Conservation (phyloP, 2,113 vertebrate species). For the Pseudopipra pipra region DNA sequence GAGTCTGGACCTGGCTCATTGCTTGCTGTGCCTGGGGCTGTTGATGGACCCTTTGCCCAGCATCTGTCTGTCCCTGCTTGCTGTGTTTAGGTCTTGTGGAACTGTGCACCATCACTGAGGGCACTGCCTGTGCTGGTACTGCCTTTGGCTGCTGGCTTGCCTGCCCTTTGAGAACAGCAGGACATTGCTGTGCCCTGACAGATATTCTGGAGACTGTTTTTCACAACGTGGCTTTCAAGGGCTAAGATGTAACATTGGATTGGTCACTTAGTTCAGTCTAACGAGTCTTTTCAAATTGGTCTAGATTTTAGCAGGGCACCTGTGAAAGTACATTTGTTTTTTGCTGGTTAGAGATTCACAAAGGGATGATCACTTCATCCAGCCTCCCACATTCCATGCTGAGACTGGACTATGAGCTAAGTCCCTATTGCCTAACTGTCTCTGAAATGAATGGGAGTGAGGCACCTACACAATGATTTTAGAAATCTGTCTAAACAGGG, state of each 20-base stretch:
- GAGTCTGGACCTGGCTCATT: background rate
- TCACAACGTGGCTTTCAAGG: background rate
- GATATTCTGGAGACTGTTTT: background rate
- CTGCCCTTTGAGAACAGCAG: background rate
- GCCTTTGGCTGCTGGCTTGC: background rate
- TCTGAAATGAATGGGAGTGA: background rate
- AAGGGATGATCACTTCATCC: background rate
- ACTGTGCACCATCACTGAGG: background rate
- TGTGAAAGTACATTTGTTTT: background rate
- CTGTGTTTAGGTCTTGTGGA: background rate
- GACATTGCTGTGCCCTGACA: background rate
- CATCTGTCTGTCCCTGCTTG: background rate
- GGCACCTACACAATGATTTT: background rate
- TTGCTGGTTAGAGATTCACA: background rate
- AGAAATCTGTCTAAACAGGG: conserved; percentile 4
- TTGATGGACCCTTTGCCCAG: background rate
- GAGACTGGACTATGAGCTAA: background rate
- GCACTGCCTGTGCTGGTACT: background rate
- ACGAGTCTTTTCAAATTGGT: background rate
- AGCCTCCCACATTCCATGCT: background rate
- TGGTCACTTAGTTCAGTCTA: background rate
- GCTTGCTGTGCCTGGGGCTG: background rate
- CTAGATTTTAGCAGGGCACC: background rate
- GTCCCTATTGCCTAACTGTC: background rate
- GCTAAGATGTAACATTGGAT: background rate